Percentiles rank a stretch among this genome's conserved stretches.
phyloP scores from a whole-genome alignment of 2,113 vertebrate genomes.

The Thomomys bottae region DNA sequence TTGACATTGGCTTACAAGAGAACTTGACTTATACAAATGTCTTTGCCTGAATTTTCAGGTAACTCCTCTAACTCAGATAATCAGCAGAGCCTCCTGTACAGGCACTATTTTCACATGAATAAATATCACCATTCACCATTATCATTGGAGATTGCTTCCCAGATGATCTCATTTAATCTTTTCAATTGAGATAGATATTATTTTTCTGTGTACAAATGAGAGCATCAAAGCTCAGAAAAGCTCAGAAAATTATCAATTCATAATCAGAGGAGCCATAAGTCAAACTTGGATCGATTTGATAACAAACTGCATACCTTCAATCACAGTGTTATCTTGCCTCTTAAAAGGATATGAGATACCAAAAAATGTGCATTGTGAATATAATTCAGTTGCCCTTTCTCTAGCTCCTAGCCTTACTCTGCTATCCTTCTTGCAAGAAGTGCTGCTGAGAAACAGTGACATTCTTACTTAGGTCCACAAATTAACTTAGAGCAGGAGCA shows the following conservation, averaged over 20 bases:
- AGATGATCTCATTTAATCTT: slow-evolving; percentile 25
- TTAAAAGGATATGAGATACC: not conserved
- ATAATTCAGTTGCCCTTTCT: not conserved
- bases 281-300: not conserved
- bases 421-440: not conserved
- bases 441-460: no score
- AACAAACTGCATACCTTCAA: not conserved
- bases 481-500: no score
- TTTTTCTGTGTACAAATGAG: slow-evolving; percentile 5
- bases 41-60: slow-evolving; percentile 3
- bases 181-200: not conserved
- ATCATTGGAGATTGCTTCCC: not conserved
- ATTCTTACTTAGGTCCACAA: no score
- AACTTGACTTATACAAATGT: not conserved
- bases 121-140: not conserved
- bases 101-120: not conserved
- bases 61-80: not conserved
- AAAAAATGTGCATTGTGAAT: not conserved
- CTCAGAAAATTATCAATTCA: slow-evolving; percentile 30
- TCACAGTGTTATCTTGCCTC: not conserved
- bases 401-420: not conserved
- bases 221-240: not conserved
- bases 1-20: not conserved
- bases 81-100: not conserved
- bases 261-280: slow-evolving; percentile 19